Evolutionary conservation across 2,888 invertebrate species (phyloP).

Genomic region (Mystacides longicornis): DNA sequence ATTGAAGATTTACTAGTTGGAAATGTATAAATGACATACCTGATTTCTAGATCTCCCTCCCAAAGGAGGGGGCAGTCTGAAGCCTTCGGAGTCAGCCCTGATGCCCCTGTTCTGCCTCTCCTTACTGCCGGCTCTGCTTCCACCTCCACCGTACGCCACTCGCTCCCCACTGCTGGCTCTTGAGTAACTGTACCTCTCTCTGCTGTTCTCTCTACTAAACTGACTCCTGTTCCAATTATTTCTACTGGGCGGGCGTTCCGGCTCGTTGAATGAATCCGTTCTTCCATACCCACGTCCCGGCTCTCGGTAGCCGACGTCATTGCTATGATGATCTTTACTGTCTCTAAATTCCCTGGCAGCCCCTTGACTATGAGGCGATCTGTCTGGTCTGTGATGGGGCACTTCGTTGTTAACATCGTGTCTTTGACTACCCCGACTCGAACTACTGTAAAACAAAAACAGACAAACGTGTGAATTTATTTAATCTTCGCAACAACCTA

Average conservation of each 20-base stretch:
- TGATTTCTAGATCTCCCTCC: constrained; percentile 32
- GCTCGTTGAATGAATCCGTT: constrained; percentile 31
- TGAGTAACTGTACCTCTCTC: constrained; percentile 36
- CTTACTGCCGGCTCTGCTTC: constrained; percentile 12
- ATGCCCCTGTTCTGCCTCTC: constrained; percentile 4
- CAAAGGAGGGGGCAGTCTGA: constrained; percentile 39
- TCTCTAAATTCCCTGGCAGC: constrained; percentile 21
- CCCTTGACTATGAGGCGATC: constrained; percentile 22
- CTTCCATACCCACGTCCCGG: constrained; percentile 40
- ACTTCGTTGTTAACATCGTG: constrained; percentile 20
- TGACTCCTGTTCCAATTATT: constrained; percentile 26
- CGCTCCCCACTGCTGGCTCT: constrained; percentile 22
- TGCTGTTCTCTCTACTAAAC: constrained; percentile 46
- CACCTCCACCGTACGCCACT: constrained; percentile 2
- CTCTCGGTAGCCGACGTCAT: constrained; percentile 37
- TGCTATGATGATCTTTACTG: constrained; percentile 17
- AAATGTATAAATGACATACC: constrained; percentile 30
- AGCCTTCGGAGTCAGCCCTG: constrained; percentile 40
- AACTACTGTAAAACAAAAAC: constrained; percentile 35
- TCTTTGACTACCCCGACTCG: constrained; percentile 39
- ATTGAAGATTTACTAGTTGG: too few species aligned
- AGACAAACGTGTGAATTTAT: too few species aligned
- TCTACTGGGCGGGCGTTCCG: constrained; percentile 23
- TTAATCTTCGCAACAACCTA: too few species aligned
- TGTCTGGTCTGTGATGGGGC: constrained; percentile 17